Evolutionary conservation across 2,888 invertebrate species (phyloP).

Genomic region (Sthenelais limicola): DNA sequence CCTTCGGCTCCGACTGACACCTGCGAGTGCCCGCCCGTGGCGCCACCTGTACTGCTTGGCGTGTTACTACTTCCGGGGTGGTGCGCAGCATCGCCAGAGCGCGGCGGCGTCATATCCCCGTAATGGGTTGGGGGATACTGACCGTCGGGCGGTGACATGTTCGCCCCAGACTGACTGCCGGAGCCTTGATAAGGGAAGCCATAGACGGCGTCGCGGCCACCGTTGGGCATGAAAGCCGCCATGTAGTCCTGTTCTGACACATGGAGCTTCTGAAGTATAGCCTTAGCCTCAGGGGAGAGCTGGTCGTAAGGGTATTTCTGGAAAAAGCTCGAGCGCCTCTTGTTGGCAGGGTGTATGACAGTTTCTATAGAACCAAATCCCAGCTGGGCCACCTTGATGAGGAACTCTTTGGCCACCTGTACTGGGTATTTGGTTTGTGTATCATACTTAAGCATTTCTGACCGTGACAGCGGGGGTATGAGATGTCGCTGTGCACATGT

Average conservation of each 20-base stretch:
- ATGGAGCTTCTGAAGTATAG: conserved; percentile 41
- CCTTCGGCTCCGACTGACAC: conserved; percentile 27
- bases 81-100: conserved; percentile 15
- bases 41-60: conserved; percentile 11
- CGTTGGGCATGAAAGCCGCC: conserved; percentile 43
- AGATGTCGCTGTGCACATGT: conserved; percentile 49
- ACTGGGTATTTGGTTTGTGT: conserved; percentile 49
- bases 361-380: conserved; percentile 46
- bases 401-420: conserved; percentile 46
- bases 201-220: conserved; percentile 41
- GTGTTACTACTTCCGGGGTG: conserved; percentile 14
- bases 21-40: conserved; percentile 22
- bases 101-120: conserved; percentile 13
- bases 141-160: conserved; percentile 29
- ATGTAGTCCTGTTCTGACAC: conserved; percentile 40
- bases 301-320: conserved; percentile 46
- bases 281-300: conserved; percentile 19
- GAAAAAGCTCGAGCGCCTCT: conserved; percentile 44
- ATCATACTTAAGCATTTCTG: conserved; percentile 45
- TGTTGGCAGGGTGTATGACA: conserved; percentile 38
- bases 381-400: conserved; percentile 46
- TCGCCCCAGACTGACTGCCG: not conserved
- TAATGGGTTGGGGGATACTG: conserved; percentile 31
- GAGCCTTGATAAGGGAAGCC: conserved; percentile 32
- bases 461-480: conserved; percentile 45